phyloP scores from a whole-genome alignment of 2,888 invertebrate genomes.

The Polia nebulosa region DNA sequence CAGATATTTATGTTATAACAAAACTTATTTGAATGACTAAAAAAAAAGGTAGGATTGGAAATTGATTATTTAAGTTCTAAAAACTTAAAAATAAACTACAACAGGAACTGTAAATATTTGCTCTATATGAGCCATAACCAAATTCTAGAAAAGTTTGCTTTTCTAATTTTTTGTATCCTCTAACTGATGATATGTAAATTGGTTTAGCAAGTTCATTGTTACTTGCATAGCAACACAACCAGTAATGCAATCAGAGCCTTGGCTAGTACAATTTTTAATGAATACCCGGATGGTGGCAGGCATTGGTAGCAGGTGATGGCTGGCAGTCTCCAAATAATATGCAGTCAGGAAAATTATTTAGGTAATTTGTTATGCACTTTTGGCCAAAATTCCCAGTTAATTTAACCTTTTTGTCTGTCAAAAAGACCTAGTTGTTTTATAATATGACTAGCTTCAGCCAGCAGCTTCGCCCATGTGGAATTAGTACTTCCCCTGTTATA shows the following conservation, averaged over 20 bases:
- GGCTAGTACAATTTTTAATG: not conserved
- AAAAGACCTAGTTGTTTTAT: not conserved
- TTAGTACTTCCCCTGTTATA: too few species aligned
- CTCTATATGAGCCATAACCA: not conserved
- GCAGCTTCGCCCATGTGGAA: too few species aligned
- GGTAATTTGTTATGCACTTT: not conserved
- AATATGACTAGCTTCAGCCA: too few species aligned
- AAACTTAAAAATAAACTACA: conserved; percentile 4
- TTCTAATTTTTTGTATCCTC: not conserved
- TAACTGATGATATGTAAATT: not conserved
- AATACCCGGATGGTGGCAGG: conserved; percentile 12
- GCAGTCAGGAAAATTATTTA: not conserved
- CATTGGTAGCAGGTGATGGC: too few species aligned
- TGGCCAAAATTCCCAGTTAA: not conserved
- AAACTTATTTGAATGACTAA: not conserved
- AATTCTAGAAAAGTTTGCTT: not conserved
- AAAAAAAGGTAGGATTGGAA: too few species aligned
- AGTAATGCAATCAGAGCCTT: not conserved
- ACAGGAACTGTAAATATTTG: not conserved
- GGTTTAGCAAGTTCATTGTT: not conserved
- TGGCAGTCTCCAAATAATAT: not conserved
- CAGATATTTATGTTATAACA: not conserved
- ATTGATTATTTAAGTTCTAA: not conserved
- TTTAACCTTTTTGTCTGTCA: not conserved
- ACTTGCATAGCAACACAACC: conserved; percentile 6